Evolutionary conservation across 2,888 invertebrate species (phyloP), one percentile per base, ranked within the genome.

Genomic region (Ethmia dodecea): DNA sequence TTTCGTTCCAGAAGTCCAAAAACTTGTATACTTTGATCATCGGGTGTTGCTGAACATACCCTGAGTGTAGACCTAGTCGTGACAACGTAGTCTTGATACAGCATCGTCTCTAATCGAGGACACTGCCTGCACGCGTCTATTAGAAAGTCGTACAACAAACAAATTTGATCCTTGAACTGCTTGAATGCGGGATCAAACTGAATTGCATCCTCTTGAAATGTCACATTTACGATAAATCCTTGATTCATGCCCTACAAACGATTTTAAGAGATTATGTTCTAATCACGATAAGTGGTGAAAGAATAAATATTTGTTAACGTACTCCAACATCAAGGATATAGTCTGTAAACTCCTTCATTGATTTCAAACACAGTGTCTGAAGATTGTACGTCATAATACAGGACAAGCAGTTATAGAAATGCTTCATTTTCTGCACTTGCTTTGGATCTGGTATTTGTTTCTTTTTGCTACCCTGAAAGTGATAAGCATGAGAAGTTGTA

Each of bases 381-480:
- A 98, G 78, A 55, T 96, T 94, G 52, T 92, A 92, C 0, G 95
- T 94, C 97, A 97, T 97, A 25, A 97, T 86, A 15, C 93, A 92
- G 0, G 93, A 93, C 1, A 96, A 90, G 53, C 95, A 93, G 66
- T 96, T 93, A 67, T 93, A 97, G 72, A 96, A 96, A 28, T 90
- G 90, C 50, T 89, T 90, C 69, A 93, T 89, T 62, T 90, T 88
- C 9, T 86, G 87, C 11, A 87, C 88, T 46, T 92, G 90, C 30
- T 89, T 84, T 0, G 90, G 87, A 43, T 90, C 90, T 0, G 94
- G 94, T 34, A 94, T 84, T 45, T 89, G 84, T 37, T 89, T 90
- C 58, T 88, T 92, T 58, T 90, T 92, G 36, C 77, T 88, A 0
- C 92, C 94, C 86, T 91, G 71, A 35, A 76, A 55, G 15, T 10